Conservation (phyloP, 2,797 vertebrate genomes). For the Bradypodion pumilum region DNA sequence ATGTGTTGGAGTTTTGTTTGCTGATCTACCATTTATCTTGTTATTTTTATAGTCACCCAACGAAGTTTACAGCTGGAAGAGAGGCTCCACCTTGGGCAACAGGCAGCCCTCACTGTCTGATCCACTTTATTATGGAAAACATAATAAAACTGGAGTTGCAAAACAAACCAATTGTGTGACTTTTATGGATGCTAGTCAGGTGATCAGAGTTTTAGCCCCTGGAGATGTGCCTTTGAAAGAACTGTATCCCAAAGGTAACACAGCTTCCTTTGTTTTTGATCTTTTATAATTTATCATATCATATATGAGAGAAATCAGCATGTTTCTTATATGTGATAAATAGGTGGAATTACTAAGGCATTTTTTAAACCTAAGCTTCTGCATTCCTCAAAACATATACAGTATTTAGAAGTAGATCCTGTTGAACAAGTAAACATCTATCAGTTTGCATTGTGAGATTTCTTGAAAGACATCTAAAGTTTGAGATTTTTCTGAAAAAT, state of each 20-base stretch:
- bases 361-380: no score
- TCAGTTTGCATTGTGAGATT: background rate
- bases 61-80: constrained; percentile 92
- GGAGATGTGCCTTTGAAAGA: constrained; percentile 90
- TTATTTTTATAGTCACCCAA: constrained; percentile 85
- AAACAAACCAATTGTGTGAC: constrained; percentile 86
- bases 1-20: no score
- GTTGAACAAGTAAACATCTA: background rate
- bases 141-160: constrained; percentile 65
- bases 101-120: constrained; percentile 65
- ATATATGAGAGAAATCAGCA: no score
- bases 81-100: constrained; percentile 75
- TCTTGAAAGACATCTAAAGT: background rate
- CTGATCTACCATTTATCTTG: background rate
- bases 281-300: background rate
- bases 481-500: background rate
- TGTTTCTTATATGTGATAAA: background rate
- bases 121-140: constrained; percentile 78
- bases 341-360: background rate
- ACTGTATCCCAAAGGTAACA: constrained; percentile 92
- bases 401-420: background rate
- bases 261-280: constrained; percentile 19
- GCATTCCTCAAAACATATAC: background rate
- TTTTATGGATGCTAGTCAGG: constrained; percentile 87
- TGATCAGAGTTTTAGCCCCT: constrained; percentile 87